These are phyloP conservation scores for Prionailurus viverrinus DNA, from an alignment of 2,113 vertebrate genomes.

Conservation along the genomic window DNA sequence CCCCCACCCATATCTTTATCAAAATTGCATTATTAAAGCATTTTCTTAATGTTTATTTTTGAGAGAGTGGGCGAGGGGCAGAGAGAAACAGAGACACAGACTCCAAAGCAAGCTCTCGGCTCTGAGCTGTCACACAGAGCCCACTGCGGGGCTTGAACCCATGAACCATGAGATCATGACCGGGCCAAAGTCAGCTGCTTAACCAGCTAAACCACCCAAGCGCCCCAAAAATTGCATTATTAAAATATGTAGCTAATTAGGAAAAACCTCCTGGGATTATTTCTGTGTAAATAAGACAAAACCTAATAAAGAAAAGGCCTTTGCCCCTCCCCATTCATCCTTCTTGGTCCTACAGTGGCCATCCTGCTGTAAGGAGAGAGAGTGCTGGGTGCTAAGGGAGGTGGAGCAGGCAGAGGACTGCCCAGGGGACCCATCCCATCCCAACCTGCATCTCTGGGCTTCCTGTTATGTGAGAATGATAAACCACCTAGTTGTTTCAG, in stretches of 20 bases:
- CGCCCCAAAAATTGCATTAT: neutral
- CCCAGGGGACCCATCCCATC: neutral
- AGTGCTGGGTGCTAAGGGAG: neutral
- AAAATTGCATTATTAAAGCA: neutral
- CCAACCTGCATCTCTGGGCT: neutral
- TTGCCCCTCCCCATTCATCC: neutral
- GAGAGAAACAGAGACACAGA: no score
- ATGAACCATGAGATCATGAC: neutral
- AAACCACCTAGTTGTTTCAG: neutral
- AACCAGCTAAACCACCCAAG: no score
- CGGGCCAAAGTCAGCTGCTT: no score
- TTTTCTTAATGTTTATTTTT: no score
- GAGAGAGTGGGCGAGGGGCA: no score
- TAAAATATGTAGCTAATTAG: neutral
- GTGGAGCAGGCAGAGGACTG: neutral
- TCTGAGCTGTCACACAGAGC: no score
- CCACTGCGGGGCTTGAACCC: no score
- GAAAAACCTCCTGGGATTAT: neutral
- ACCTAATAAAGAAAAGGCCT: neutral
- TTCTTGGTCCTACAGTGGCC: neutral
- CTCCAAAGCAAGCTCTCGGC: no score
- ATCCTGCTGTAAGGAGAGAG: neutral
- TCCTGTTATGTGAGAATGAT: neutral
- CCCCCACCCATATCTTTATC: neutral
- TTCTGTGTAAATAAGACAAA: neutral